Base-by-base conservation (phyloP, 2,888 invertebrate genomes). In the Meiosimyza platycephala region DNA sequence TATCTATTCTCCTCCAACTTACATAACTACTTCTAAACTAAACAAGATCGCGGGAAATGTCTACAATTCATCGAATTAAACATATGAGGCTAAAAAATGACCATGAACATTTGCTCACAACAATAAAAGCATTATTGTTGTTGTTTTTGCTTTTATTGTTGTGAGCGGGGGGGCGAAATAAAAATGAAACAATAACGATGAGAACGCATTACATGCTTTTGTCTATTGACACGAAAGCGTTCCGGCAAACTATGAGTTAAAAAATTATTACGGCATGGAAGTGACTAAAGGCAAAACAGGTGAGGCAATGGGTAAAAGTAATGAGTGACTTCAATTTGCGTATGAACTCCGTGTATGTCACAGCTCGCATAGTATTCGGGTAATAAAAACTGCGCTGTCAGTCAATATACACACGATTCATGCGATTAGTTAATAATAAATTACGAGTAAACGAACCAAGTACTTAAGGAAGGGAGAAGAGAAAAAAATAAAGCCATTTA, bases 31-130 rank as follows among this genome's bases (percentile, higher is more conserved):
- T 40, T 7, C 40, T 1, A 6, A 40, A 15, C 40, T 51, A 7
- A 51, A 64, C 48, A 51, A 65, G 66, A 72, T 72, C 74, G 72
- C 70, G 69, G 66, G 72, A 74, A 69, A 52, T 18, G 22, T 16
- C 68, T 47, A 13, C 71, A 66, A 55, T 33, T 52, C 57, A 28
- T 18, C 28, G 22, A 57, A 18, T 12, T 67, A 67, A 71, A 48
- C 18, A 70, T 70, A 33, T 16, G 52, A 62, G 62, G 22, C 55
- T 47, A 63, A 48, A 64, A 63, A 48, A 64, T 63, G 64, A 40
- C 71, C 55, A 64, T 60, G 60, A 70, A 57, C 57, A 66, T 40
- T 66, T 67, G 57, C n/a, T 48, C 47, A 51, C 64, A 66, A 65
- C 47, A 66, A 52, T 13, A 66, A 66, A 66, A 59, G 18, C 13